Evolutionary conservation across 1,140 invertebrate genomes (phyloP), one percentile per base, ranked within the genome.

Genomic region (Melanaphis sacchari): DNA sequence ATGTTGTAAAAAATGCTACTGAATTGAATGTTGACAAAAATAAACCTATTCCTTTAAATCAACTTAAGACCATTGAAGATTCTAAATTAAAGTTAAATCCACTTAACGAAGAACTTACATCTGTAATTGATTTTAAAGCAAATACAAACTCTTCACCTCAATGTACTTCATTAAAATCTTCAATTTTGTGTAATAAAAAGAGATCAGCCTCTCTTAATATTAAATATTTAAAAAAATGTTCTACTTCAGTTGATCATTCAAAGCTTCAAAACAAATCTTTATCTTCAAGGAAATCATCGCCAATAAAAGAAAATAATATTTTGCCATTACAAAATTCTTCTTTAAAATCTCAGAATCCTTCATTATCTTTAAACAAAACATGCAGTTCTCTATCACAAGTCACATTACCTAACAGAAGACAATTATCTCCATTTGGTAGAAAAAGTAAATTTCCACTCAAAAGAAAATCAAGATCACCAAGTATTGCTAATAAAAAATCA

Each of bases 151-250:
- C 91, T 49, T 6, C 91, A 52, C 52, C 81, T 54, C 26, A 40
- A n/a, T 40, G 46, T 31, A 52, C 7, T 85, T 31, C 41, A 54
- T 40, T 82, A 9, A 85, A 26, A 93, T 84, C 91, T 24, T 81
- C 91, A 84, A 85, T 49, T 1, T 36, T 49, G 31, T 18, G 1
- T 84, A 85, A 31, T 52, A 93, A 38, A 85, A 93, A 93, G 11
- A 93, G 26, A 52, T 93, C 91, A 84, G 59, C 54, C 2, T 93
- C 91, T 85, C 91, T 81, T 84, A 85, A 85, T 54, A 85, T 26
- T 84, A 82, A 93, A 93, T 26, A 85, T 84, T 49, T 36, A 52
- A 93, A 93, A 85, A 93, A 38, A 84, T 93, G 84, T 85, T 93
- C 81, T 82, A 52, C 2, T 43, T 8, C 43, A 38, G 31, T 76